Conservation (phyloP, 2,888 invertebrate species). For the Neocrepidodera transversa region DNA sequence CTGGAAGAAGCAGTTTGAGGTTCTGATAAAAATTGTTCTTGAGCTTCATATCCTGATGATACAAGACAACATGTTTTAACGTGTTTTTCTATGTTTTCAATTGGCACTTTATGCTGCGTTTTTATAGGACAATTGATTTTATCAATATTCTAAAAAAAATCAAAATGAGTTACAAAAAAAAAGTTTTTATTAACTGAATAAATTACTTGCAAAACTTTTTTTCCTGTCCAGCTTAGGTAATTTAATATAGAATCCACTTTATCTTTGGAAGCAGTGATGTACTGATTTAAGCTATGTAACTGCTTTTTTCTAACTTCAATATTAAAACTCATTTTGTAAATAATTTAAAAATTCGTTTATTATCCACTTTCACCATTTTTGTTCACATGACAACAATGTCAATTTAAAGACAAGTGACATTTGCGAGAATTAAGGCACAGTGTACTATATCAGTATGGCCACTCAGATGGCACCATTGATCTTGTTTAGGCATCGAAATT, state of each 20-base stretch:
- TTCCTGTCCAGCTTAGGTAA: slow-evolving; percentile 53
- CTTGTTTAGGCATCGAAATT: too few species aligned
- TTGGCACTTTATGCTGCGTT: slow-evolving; percentile 59
- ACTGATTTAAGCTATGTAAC: slow-evolving; percentile 57
- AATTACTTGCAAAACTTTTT: slow-evolving; percentile 52
- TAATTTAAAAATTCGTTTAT: background rate
- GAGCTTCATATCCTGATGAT: slow-evolving; percentile 60
- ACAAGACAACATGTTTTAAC: slow-evolving; percentile 60
- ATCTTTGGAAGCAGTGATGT: slow-evolving; percentile 55
- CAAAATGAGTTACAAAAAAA: slow-evolving; percentile 6
- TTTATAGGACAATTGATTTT: slow-evolving; percentile 61
- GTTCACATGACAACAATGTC: background rate
- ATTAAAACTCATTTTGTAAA: slow-evolving; percentile 56
- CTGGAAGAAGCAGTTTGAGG: slow-evolving; percentile 48
- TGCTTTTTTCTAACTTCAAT: slow-evolving; percentile 58
- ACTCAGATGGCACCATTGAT: too few species aligned
- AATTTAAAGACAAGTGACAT: too few species aligned
- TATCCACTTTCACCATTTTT: background rate
- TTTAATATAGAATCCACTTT: slow-evolving; percentile 54
- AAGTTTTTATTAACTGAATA: slow-evolving; percentile 11
- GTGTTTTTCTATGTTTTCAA: slow-evolving; percentile 58
- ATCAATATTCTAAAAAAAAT: slow-evolving; percentile 51
- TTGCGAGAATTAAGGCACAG: too few species aligned
- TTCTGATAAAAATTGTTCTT: slow-evolving; percentile 61
- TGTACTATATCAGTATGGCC: too few species aligned